Evolutionary conservation across 2,797 vertebrate species (phyloP), one percentile per base, ranked within the genome.

Genomic region (Acrossocheilus fasciatus): DNA sequence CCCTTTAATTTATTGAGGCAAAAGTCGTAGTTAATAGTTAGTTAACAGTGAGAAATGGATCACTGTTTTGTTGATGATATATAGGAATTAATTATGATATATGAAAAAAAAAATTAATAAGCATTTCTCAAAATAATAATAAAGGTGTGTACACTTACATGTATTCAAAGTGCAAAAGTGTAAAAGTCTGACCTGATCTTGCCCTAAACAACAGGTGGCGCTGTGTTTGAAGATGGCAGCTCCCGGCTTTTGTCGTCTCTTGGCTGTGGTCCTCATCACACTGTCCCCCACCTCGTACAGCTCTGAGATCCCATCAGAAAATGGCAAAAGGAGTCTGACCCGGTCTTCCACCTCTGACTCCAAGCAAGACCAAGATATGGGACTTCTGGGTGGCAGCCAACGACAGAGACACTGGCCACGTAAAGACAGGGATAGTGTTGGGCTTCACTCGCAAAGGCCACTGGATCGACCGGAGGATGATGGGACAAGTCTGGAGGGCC

Each of bases 281-380:
- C 78, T 94, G 90, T 87, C 88, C 1, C 57, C 91, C 57, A 93
- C 68, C 4, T 80, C 92, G 0, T 89, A 91, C 59, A 74, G 91
- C 45, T 47, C 92, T 14, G 93, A 96, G 85, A 90, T 88, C 3
- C 92, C 91, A 81, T 81, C 87, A 1, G 87, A 88, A 68, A 91
- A 89, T 12, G 84, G 87, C 89, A 95, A 94, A 86, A 93, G 92
- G 91, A 93, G 92, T 87, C 90, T 88, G 84, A 80, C 87, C 0
- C 91, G 91, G 82, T 79, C 83, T 85, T 89, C 91, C 54, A 80
- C 90, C 26, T 91, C 89, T 89, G 95, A 96, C 75, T 89, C 90
- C 86, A 93, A 95, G 7, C 96, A 96, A 54, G 93, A 93, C 82
- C 94, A 94, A 14, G 95, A 94, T 2, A 79, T 87, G 11, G 94